Evolutionary conservation across 2,113 vertebrate species (phyloP), one percentile per base, ranked within the genome.

Genomic region (Lethenteron reissneri): DNA sequence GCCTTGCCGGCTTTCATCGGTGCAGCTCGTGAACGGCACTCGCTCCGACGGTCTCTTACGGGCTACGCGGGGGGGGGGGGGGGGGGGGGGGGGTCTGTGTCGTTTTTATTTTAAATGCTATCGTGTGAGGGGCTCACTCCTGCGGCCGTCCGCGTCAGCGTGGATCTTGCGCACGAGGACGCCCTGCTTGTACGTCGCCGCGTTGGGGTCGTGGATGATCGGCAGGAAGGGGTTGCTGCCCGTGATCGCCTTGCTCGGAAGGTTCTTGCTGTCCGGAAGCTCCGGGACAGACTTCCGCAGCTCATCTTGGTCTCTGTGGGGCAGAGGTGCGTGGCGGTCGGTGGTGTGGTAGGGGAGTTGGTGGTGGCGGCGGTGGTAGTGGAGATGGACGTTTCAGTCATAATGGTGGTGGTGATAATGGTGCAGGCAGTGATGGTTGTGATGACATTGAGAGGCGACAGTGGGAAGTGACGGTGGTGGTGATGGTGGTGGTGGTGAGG

Each of bases 161-260:
- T 88, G 87, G 8, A 86, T 79, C 78, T 94, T 92, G 11, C 89
- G 84, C 19, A 82, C 81, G 56, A 94, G 79, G 69, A 86, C 81
- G 12, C 88, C 88, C 73, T 86, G 81, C 76, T 86, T 87, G 74
- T 86, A 85, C 12, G 83, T 82, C 0, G 79, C 72, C 9, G 82
- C 86, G 0, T 73, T 81, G 19, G 81, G 82, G 75, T 88, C 85
- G 1, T 83, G 82, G 9, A 72, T 62, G 4, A 79, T 76, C n/a
- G 88, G 82, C 71, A 83, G 80, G 74, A 91, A 86, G 11, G 87
- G 86, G 76, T 83, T 89, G 71, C 76, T 79, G 71, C 80, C 83
- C 4, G 83, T 88, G 5, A 82, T 41, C 41, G 41, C 41, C 41
- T 41, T 41, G 83, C 70, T 80, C 71, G 1, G 73, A 56, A 0